Conservation (phyloP, 2,797 vertebrate species). For the Avahi laniger region DNA sequence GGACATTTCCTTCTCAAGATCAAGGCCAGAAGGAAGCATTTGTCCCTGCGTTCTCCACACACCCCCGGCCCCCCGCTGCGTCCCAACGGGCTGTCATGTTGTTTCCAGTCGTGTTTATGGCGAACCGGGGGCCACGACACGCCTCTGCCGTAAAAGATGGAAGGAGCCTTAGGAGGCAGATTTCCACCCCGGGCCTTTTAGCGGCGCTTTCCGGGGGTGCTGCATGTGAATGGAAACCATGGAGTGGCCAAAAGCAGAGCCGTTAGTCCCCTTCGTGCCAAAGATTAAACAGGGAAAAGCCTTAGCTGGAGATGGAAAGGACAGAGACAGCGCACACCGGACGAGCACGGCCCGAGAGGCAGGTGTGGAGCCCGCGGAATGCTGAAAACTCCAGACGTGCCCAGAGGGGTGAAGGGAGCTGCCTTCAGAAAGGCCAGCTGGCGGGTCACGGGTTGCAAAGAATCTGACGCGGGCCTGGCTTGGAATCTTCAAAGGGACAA, state of each 20-base stretch:
- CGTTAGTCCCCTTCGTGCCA: rapidly evolving
- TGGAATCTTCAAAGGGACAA: background rate
- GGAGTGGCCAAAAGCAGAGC: no score
- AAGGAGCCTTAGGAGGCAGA: background rate
- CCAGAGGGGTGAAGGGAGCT: rapidly evolving
- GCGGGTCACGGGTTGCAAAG: background rate
- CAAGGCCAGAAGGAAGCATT: background rate
- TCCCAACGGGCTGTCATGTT: background rate
- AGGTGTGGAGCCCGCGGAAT: rapidly evolving
- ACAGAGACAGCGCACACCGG: background rate
- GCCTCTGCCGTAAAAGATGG: background rate
- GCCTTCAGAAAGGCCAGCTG: background rate
- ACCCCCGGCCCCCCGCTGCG: rapidly evolving
- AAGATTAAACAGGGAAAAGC: no score
- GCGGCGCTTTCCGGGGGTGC: background rate
- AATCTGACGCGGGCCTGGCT: background rate
- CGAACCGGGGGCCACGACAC: background rate
- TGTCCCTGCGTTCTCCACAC: background rate
- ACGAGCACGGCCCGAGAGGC: background rate
- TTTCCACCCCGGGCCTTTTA: background rate
- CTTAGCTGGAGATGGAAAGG: background rate
- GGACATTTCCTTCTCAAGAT: background rate
- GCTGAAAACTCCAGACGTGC: background rate
- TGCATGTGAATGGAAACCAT: background rate
- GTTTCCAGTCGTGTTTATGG: background rate